A percentile compares a stretch with the other conserved stretches of the same genome.
These are phyloP conservation scores for Enteromius radiatus DNA, from an alignment of 2,797 vertebrate species.

Conservation along the genomic window DNA sequence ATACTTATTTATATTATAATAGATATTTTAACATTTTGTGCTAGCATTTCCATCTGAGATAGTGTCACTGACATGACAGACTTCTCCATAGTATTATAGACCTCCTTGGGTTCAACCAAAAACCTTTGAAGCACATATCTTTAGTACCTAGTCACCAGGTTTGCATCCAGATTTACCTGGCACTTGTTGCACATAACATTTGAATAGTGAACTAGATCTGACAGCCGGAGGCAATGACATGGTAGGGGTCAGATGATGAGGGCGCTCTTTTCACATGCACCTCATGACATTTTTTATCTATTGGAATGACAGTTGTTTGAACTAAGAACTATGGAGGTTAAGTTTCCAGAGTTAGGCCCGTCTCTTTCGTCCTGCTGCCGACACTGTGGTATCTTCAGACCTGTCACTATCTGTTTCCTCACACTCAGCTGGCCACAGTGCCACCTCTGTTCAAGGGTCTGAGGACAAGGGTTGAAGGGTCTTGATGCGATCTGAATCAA, in stretches of 20 bases:
- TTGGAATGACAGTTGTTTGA: slow-evolving; percentile 37
- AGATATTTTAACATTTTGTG: neutral
- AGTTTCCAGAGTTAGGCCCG: slow-evolving; percentile 9
- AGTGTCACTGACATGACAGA: neutral
- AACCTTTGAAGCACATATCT: neutral
- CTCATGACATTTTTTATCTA: slow-evolving; percentile 5
- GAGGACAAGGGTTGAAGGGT: slow-evolving; percentile 46
- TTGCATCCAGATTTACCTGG: slow-evolving; percentile 4
- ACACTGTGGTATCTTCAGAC: slow-evolving; percentile 67
- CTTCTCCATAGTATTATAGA: neutral
- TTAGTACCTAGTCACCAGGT: neutral
- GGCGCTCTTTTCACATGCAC: slow-evolving; percentile 51
- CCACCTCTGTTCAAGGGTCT: slow-evolving; percentile 52
- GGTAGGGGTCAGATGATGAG: slow-evolving; percentile 29
- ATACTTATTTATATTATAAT: neutral
- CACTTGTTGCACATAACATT: slow-evolving; percentile 32
- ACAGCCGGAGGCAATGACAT: slow-evolving; percentile 39
- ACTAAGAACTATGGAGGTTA: slow-evolving; percentile 31
- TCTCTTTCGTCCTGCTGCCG: slow-evolving; percentile 48
- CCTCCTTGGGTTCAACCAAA: neutral
- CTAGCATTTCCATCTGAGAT: neutral
- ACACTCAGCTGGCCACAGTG: slow-evolving; percentile 65
- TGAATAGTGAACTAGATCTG: slow-evolving; percentile 25
- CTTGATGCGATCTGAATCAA: slow-evolving; percentile 50
- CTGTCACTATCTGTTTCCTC: slow-evolving; percentile 66